Percentiles rank a stretch among this genome's conserved stretches.
phyloP scores from a whole-genome alignment of 2,113 vertebrate species.

The Caranx melampygus region DNA sequence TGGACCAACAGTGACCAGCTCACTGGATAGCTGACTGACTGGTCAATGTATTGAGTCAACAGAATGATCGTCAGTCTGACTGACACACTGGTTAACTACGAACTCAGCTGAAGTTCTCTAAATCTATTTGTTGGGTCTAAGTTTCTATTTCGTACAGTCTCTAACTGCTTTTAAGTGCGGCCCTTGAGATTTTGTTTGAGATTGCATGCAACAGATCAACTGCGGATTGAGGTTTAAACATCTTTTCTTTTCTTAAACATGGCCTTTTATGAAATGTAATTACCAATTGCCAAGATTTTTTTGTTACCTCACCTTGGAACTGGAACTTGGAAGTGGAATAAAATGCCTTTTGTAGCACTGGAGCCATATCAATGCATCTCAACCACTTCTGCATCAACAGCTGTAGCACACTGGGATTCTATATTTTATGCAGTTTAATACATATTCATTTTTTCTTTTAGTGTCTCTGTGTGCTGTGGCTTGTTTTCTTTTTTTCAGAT shows the following conservation, averaged over 20 bases:
- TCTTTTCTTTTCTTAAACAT: too few species aligned
- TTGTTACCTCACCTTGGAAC: too few species aligned
- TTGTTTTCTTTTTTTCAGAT: not conserved
- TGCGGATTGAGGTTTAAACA: not conserved
- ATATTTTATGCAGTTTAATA: not conserved
- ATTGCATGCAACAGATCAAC: not conserved
- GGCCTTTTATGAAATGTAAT: too few species aligned
- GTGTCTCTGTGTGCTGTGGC: not conserved
- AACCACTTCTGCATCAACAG: too few species aligned
- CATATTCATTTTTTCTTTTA: not conserved
- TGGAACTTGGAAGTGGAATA: too few species aligned
- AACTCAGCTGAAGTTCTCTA: not conserved
- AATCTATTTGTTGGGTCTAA: not conserved
- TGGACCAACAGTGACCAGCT: slow-evolving; percentile 42
- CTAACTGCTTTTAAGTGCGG: not conserved
- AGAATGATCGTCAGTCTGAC: slow-evolving; percentile 32
- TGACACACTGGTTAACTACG: slow-evolving; percentile 1
- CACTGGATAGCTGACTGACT: slow-evolving; percentile 21
- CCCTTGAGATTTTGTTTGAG: not conserved
- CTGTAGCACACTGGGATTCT: too few species aligned
- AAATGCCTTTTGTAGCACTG: too few species aligned
- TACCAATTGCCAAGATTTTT: too few species aligned
- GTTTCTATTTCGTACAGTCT: not conserved
- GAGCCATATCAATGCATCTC: too few species aligned
- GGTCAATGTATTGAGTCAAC: not conserved